phyloP scores from a whole-genome alignment of 2,888 invertebrate genomes.

The Chirona hameri region DNA sequence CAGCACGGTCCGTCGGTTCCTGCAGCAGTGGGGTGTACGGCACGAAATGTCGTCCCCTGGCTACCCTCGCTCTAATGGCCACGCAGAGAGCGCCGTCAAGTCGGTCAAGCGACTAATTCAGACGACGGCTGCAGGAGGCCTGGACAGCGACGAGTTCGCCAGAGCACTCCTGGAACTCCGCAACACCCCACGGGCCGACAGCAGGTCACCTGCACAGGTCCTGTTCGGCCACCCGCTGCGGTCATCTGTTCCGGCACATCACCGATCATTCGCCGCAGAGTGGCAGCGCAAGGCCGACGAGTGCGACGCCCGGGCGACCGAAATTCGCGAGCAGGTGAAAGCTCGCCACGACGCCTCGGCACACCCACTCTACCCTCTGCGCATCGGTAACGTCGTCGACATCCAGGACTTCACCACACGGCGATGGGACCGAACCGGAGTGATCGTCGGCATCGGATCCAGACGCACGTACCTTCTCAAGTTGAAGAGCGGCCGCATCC shows the following conservation, averaged over 20 bases:
- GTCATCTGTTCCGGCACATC: conserved; percentile 25
- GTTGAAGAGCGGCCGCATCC: not conserved
- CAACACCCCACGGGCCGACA: too few species aligned
- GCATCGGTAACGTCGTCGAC: not conserved
- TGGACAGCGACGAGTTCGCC: not conserved
- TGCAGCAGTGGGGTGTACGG: conserved; percentile 28
- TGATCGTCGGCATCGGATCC: not conserved
- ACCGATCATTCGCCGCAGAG: conserved; percentile 1
- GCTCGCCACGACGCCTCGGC: not conserved
- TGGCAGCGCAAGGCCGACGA: conserved; percentile 1
- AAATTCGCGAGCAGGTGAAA: not conserved
- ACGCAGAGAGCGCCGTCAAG: not conserved
- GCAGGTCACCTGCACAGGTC: too few species aligned
- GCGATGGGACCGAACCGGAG: not conserved
- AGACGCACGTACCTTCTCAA: not conserved
- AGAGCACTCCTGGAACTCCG: not conserved
- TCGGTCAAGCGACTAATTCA: not conserved
- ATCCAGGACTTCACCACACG: not conserved
- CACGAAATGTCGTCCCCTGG: not conserved
- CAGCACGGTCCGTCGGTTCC: not conserved
- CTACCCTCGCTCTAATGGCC: not conserved
- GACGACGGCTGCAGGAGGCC: not conserved
- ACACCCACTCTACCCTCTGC: not conserved
- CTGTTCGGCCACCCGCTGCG: conserved; percentile 28
- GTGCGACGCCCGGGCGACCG: not conserved